Evolutionary conservation across 2,797 vertebrate species (phyloP).

Genomic region (Aphelocoma californica): DNA sequence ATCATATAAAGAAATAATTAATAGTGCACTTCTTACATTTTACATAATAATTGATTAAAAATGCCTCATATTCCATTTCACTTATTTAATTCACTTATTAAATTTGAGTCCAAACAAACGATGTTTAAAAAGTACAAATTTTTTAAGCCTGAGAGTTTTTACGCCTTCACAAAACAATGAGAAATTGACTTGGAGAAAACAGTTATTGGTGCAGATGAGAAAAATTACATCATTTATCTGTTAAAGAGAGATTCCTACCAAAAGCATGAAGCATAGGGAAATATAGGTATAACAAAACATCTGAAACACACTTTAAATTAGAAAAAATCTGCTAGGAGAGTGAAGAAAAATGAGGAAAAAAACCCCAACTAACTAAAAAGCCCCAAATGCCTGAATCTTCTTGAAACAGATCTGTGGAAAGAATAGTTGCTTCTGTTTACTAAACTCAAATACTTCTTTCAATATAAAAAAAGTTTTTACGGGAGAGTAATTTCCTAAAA

Average conservation of each 20-base stretch:
- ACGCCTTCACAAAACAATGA: neutral
- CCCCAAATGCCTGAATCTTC: neutral
- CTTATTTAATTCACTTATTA: neutral
- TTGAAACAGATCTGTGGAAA: neutral
- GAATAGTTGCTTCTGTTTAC: neutral
- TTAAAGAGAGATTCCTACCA: neutral
- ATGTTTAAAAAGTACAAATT: neutral
- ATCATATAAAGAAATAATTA: slow-evolving; percentile 30
- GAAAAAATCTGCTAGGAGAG: neutral
- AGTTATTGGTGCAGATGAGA: neutral
- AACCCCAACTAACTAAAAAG: neutral
- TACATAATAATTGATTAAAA: neutral
- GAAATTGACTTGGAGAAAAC: neutral
- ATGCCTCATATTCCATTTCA: neutral
- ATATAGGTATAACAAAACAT: neutral
- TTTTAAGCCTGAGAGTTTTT: neutral
- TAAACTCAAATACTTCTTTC: neutral
- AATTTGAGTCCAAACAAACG: neutral
- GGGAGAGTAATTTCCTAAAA: neutral
- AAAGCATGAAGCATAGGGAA: neutral
- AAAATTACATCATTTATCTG: neutral
- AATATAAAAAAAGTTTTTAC: neutral
- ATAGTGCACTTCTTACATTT: neutral
- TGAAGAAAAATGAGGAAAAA: neutral
- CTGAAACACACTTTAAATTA: neutral